Conservation (phyloP, 2,113 vertebrate species). For the Chaenogobius annularis region DNA sequence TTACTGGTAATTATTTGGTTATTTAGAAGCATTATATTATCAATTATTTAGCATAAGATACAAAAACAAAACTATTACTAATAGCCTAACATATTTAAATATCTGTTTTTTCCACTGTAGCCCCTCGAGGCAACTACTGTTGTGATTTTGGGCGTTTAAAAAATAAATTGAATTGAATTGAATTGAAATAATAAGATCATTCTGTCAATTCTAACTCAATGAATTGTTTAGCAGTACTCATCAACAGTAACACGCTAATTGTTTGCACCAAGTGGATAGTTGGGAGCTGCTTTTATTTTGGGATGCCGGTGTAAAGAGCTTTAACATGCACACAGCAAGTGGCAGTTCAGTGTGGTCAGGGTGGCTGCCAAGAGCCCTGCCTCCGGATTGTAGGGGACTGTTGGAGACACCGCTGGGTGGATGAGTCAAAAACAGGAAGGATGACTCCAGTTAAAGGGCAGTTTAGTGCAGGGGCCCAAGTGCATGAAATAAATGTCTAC, state of each 20-base stretch:
- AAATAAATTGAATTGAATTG: too few species aligned
- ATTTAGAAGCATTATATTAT: not conserved
- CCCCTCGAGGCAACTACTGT: too few species aligned
- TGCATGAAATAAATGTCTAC: conserved; percentile 5
- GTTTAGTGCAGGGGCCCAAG: conserved; percentile 57
- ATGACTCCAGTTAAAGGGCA: conserved; percentile 79
- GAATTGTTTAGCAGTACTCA: not conserved
- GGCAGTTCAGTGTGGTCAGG: conserved; percentile 80
- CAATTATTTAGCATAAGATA: not conserved
- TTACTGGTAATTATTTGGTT: too few species aligned
- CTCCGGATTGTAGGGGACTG: conserved; percentile 72
- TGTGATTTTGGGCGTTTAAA: too few species aligned
- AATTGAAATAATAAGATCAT: not conserved
- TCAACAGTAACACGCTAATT: not conserved
- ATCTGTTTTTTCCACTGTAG: too few species aligned
- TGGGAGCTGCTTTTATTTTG: not conserved
- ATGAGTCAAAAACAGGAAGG: conserved; percentile 79
- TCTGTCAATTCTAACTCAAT: not conserved
- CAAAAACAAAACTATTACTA: not conserved
- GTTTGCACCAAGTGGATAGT: not conserved
- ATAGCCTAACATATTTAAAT: not conserved
- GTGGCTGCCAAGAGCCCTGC: conserved; percentile 74
- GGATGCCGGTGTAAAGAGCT: conserved; percentile 21
- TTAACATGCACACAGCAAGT: conserved; percentile 68
- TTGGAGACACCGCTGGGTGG: conserved; percentile 56